Evolutionary conservation across 2,888 invertebrate species (phyloP).

Genomic region (Teinopalpus imperialis): DNA sequence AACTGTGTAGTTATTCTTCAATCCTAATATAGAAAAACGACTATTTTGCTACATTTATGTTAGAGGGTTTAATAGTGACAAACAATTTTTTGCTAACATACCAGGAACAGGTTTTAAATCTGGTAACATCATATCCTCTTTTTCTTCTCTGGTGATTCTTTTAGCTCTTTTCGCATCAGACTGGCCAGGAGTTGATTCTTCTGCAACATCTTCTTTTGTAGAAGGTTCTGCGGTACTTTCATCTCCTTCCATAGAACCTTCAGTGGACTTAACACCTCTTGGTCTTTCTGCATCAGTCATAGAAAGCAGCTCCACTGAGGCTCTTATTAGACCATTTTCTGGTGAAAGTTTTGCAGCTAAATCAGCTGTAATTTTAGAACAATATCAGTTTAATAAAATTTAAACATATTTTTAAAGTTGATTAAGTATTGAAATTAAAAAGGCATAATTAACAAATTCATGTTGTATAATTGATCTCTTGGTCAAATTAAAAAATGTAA

Average conservation of each 20-base stretch:
- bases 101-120: constrained; percentile 88
- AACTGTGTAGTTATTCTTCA: too few species aligned
- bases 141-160: constrained; percentile 77
- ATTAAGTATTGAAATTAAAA: too few species aligned
- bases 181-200: constrained; percentile 59
- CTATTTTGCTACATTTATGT: too few species aligned
- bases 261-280: constrained; percentile 66
- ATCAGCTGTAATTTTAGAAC: constrained; percentile 58
- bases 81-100: too few species aligned
- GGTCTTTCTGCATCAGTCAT: constrained; percentile 87
- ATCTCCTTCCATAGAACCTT: constrained; percentile 33
- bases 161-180: constrained; percentile 64
- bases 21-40: too few species aligned
- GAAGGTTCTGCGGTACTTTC: constrained; percentile 31
- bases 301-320: constrained; percentile 90
- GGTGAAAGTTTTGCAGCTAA: constrained; percentile 86
- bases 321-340: constrained; percentile 87
- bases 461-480: too few species aligned
- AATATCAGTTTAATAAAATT: not conserved
- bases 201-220: constrained; percentile 30
- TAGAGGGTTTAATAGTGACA: too few species aligned
- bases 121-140: constrained; percentile 90
- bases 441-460: too few species aligned
- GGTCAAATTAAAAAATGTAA: too few species aligned
- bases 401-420: too few species aligned